These are phyloP conservation scores for Bryconaethiops microstoma DNA, from an alignment of 2,797 vertebrate species.

Conservation along the genomic window DNA sequence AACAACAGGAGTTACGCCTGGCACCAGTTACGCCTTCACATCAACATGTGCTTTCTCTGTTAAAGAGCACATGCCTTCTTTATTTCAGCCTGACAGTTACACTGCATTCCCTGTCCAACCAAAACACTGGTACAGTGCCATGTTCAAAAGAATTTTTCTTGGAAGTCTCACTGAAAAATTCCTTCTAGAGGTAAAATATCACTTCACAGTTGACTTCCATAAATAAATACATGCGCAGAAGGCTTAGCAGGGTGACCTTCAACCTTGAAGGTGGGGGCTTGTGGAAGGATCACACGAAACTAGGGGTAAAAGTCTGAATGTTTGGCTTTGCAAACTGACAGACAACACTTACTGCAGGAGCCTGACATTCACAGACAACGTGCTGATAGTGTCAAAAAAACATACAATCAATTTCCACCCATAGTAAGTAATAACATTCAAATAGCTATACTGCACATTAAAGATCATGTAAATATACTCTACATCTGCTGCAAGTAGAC, in stretches of 20 bases:
- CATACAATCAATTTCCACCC: too few species aligned
- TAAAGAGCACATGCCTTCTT: not conserved
- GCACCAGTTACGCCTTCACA: not conserved
- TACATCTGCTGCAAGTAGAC: too few species aligned
- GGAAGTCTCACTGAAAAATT: conserved; percentile 48
- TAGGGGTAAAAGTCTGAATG: conserved; percentile 9
- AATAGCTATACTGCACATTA: too few species aligned
- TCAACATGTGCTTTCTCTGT: not conserved
- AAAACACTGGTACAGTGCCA: not conserved
- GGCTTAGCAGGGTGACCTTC: conserved; percentile 25
- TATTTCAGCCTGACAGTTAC: conserved; percentile 7
- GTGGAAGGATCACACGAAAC: conserved; percentile 17
- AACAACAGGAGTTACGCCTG: not conserved
- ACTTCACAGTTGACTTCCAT: conserved; percentile 9
- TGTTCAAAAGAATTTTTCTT: conserved; percentile 34
- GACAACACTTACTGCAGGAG: not conserved
- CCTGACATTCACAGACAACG: not conserved
- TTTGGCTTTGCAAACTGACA: conserved; percentile 8
- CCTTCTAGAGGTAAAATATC: not conserved
- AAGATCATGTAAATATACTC: too few species aligned
- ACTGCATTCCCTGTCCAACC: not conserved
- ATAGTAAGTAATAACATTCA: too few species aligned
- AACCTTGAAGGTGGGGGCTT: conserved; percentile 26
- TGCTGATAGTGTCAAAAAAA: too few species aligned
- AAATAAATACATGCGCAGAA: conserved; percentile 7